phyloP scores from a whole-genome alignment of 2,888 invertebrate species.

The Horisme vitalbata region DNA sequence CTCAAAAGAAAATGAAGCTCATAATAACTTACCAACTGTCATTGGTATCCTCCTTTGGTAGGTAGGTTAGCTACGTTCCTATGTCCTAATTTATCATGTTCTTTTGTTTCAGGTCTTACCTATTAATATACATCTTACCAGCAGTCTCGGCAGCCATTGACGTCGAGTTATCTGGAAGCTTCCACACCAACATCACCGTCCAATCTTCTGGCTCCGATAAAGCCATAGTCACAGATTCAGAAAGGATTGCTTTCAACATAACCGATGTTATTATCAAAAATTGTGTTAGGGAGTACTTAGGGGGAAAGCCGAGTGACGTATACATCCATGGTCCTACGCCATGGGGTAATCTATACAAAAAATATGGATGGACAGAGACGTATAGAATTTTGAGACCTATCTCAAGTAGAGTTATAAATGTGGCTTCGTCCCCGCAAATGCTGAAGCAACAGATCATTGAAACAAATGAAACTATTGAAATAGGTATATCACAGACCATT shows the following conservation, averaged over 20 bases:
- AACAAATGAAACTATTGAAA: constrained; percentile 2
- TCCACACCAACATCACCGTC: constrained; percentile 12
- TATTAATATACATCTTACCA: constrained; percentile 6
- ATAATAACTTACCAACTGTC: too few species aligned
- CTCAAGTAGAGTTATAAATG: constrained; percentile 6
- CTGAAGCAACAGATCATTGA: constrained; percentile 7
- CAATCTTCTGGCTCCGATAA: constrained; percentile 10
- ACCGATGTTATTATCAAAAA: constrained; percentile 14
- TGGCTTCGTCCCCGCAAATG: constrained; percentile 11
- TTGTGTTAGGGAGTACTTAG: constrained; percentile 19
- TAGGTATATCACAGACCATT: constrained; percentile 10
- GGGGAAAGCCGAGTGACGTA: constrained; percentile 13
- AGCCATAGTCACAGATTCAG: constrained; percentile 13
- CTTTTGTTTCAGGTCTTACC: constrained; percentile 13
- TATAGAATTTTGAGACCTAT: constrained; percentile 16
- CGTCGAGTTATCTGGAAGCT: constrained; percentile 8
- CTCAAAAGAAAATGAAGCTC: background rate
- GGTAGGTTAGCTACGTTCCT: too few species aligned
- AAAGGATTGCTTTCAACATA: constrained; percentile 14
- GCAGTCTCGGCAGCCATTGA: constrained; percentile 5
- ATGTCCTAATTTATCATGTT: background rate
- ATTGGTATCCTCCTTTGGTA: too few species aligned
- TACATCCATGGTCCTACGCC: constrained; percentile 36
- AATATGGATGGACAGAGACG: constrained; percentile 31
- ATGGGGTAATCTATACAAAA: constrained; percentile 38